Percentiles rank a stretch among this genome's conserved stretches.
Evolutionary conservation across 2,113 vertebrate species (phyloP).

Genomic region (Seriola aureovittata): DNA sequence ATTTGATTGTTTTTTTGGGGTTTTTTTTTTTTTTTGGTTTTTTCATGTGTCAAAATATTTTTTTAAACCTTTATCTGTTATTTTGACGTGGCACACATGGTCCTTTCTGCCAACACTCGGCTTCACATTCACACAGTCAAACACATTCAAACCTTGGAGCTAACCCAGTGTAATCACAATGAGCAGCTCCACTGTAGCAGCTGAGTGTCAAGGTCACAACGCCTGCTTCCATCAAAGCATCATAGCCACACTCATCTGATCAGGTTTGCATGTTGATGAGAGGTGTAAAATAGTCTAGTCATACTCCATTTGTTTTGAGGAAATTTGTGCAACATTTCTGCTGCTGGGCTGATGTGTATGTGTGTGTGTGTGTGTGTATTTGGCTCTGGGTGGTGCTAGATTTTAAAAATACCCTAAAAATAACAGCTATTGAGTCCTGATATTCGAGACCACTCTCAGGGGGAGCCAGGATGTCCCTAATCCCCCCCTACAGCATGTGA

Average conservation of each 20-base stretch:
- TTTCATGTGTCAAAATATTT: constrained; percentile 23
- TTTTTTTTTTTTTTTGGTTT: background rate
- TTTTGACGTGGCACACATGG: constrained; percentile 29
- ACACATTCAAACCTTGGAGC: constrained; percentile 56
- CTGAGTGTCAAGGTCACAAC: constrained; percentile 57
- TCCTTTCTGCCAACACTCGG: constrained; percentile 26
- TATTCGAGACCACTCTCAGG: constrained; percentile 18
- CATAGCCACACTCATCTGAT: constrained; percentile 5
- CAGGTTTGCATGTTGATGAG: background rate
- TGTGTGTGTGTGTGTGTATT: background rate
- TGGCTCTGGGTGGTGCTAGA: constrained; percentile 14
- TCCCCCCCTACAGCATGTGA: constrained; percentile 47
- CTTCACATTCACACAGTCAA: constrained; percentile 39
- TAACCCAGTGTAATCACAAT: constrained; percentile 53
- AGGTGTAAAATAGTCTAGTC: background rate
- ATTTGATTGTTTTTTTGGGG: constrained; percentile 31
- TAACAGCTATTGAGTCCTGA: constrained; percentile 14
- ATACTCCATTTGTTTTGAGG: background rate
- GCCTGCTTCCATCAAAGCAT: constrained; percentile 16
- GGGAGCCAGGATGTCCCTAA: constrained; percentile 35
- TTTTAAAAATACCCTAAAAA: constrained; percentile 25
- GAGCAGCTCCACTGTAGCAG: constrained; percentile 45
- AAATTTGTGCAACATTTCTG: background rate
- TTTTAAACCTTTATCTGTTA: constrained; percentile 41
- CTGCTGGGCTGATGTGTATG: background rate